Conservation (phyloP, 2,113 vertebrate species). For the Fukomys damarensis region DNA sequence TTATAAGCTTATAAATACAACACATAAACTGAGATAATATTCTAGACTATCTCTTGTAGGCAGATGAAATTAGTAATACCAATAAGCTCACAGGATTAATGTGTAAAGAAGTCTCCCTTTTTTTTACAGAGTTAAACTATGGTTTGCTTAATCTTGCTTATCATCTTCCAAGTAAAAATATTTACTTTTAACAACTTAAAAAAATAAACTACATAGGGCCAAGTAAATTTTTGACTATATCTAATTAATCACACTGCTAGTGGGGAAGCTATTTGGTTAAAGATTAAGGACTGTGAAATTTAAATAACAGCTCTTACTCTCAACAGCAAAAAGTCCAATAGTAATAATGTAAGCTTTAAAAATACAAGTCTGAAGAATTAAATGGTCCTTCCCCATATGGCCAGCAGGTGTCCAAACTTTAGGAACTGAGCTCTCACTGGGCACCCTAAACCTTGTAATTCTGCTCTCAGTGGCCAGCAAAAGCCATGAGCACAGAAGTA, state of each 20-base stretch:
- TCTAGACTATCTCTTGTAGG: background rate
- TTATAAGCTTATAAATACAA: background rate
- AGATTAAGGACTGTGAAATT: background rate
- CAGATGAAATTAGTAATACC: background rate
- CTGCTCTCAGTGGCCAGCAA: background rate
- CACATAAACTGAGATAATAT: background rate
- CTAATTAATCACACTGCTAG: background rate
- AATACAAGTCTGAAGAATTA: background rate
- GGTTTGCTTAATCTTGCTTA: background rate
- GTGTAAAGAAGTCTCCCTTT: background rate
- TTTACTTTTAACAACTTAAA: background rate
- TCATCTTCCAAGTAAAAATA: background rate
- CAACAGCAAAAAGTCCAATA: no score
- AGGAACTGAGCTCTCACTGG: background rate
- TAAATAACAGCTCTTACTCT: no score
- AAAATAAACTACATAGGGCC: background rate
- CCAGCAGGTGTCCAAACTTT: background rate
- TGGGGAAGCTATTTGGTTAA: background rate
- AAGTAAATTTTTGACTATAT: background rate
- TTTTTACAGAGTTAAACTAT: background rate
- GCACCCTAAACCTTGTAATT: background rate
- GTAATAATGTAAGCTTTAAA: background rate
- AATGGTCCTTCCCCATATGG: fast-evolving
- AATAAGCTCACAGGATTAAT: fast-evolving
- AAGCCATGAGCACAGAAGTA: no score